Base-by-base conservation (phyloP, 2,113 vertebrate genomes). In the Glareola pratincola region DNA sequence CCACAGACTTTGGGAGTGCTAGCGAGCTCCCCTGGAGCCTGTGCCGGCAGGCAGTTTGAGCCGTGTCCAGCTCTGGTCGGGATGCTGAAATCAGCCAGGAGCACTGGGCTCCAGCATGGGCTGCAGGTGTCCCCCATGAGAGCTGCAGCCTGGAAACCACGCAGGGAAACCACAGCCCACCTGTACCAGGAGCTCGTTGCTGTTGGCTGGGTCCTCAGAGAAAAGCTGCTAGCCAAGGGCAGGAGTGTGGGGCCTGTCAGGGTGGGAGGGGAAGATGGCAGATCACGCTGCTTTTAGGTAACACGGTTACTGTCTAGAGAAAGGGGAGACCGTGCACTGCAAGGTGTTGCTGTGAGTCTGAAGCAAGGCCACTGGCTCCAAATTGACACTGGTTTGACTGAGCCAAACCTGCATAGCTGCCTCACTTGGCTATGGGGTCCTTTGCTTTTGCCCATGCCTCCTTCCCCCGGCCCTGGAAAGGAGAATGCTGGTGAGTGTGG, bases 381-480 rank as follows among this genome's bases (percentile, higher is more conserved):
- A 9, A 1, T 4, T 26, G 24, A 17, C 0, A 0, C 64, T 39
- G 69, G 5, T 63, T 41, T 71, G 79, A 60, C 64, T 56, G 82
- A 94, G 92, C 85, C 91, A 71, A n/a, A 32, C 41, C 60, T 50
- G 59, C 85, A 34, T 20, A 39, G 71, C 79, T 83, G 86, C 59
- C 63, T 69, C 4, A 1, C 50, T 59, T 4, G 27, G 71, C 94
- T 64, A 1, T 13, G 54, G 51, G 83, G 41, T 30, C 45, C 91
- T 83, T 59, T 56, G 37, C 68, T 54, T 68, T 75, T 43, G 83
- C 72, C 47, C 1, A 0, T 39, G 80, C 64, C 69, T 85, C 45
- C 72, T 80, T 88, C 57, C 48, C 43, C 30, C 6, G 4, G 77
- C 77, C 72, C 84, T 27, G n/a, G 1, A 2, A 12, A 34, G 51